Conservation (phyloP, 2,888 invertebrate genomes). For the Shargacucullia verbasci region DNA sequence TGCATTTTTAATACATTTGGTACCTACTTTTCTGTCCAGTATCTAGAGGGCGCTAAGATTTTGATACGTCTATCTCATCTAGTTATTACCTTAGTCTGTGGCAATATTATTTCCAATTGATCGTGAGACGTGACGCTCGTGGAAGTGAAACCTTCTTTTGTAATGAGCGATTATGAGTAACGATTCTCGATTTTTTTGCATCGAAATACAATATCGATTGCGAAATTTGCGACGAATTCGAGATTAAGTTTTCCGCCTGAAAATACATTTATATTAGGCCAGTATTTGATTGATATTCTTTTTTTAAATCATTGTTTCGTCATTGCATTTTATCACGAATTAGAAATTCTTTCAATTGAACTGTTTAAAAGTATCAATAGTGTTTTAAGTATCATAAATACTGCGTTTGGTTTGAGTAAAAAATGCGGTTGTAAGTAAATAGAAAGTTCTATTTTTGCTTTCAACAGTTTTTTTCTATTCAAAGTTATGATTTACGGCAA, state of each 20-base stretch:
- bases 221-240: constrained; percentile 59
- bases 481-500: too few species aligned
- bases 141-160: constrained; percentile 84
- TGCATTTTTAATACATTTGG: too few species aligned
- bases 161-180: constrained; percentile 77
- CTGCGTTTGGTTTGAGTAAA: constrained; percentile 7
- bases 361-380: constrained; percentile 32
- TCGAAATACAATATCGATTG: constrained; percentile 63
- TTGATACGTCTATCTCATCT: constrained; percentile 39
- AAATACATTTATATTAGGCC: constrained; percentile 52
- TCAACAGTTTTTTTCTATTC: not conserved
- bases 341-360: constrained; percentile 39
- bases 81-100: constrained; percentile 59
- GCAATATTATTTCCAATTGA: constrained; percentile 78
- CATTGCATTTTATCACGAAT: constrained; percentile 44
- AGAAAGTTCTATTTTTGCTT: constrained; percentile 36
- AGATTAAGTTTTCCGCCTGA: constrained; percentile 52
- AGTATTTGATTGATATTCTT: constrained; percentile 42
- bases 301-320: constrained; percentile 44
- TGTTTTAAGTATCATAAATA: constrained; percentile 31
- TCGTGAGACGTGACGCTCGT: constrained; percentile 85
- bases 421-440: constrained; percentile 27
- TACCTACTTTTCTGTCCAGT: too few species aligned
- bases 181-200: constrained; percentile 68
- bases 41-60: too few species aligned